Percentiles rank a stretch among this genome's conserved stretches.
phyloP scores from a whole-genome alignment of 2,797 vertebrate species.

The Megaceryle alcyon region DNA sequence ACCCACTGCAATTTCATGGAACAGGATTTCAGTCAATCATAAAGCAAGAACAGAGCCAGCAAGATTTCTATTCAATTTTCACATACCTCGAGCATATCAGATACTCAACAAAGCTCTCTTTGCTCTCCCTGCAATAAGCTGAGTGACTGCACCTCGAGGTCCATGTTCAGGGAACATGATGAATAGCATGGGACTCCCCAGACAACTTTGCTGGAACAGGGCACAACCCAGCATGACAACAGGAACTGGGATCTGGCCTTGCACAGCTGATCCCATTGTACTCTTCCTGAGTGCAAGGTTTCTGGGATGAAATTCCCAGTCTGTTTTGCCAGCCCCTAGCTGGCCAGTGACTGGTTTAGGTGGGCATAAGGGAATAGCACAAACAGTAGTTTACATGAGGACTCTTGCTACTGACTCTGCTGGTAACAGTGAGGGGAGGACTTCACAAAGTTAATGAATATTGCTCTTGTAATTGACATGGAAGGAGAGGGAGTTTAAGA shows the following conservation, averaged over 20 bases:
- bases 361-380: neutral
- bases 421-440: neutral
- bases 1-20: neutral
- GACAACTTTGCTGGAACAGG: neutral
- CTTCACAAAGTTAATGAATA: neutral
- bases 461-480: neutral
- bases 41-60: neutral
- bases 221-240: neutral
- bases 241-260: neutral
- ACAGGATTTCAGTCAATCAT: neutral
- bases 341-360: neutral
- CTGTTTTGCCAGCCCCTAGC: neutral
- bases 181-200: neutral
- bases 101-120: neutral
- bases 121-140: neutral
- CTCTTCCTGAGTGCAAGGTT: neutral
- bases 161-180: accelerated
- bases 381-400: neutral
- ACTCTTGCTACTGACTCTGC: neutral
- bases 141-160: neutral
- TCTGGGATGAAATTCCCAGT: neutral
- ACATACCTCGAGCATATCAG: neutral
- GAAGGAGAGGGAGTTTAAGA: neutral
- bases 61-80: neutral
- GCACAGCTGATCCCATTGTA: neutral